A percentile compares a stretch with the other conserved stretches of the same genome.
Conservation (phyloP, 2,113 vertebrate species). For the Drymodes brunneopygia region DNA sequence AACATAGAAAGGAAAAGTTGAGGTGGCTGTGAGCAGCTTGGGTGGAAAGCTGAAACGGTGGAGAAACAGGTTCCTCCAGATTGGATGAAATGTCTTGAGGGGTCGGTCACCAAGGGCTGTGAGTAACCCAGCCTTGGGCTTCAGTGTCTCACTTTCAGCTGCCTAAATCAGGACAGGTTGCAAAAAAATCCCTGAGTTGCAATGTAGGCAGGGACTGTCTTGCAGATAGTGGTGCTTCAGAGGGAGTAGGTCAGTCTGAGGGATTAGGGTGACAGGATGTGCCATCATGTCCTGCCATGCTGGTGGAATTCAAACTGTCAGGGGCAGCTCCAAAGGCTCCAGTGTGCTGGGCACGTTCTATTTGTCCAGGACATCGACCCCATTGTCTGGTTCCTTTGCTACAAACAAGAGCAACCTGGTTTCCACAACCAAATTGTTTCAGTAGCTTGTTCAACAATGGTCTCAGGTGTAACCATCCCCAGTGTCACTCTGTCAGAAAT, state of each 20-base stretch:
- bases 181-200: neutral
- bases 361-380: neutral
- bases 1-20: neutral
- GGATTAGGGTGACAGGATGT: fast-evolving
- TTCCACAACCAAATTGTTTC: neutral
- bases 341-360: neutral
- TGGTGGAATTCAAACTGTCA: neutral
- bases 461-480: neutral
- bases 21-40: neutral
- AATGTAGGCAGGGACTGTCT: fast-evolving
- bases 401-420: neutral
- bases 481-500: neutral
- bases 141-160: neutral
- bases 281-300: neutral
- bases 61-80: neutral
- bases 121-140: neutral
- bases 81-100: neutral
- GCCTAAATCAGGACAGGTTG: neutral
- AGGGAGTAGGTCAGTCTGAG: fast-evolving
- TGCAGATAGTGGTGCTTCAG: neutral
- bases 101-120: neutral
- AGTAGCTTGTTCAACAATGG: neutral
- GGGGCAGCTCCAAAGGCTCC: neutral
- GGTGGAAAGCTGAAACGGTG: neutral
- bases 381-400: neutral